Evolutionary conservation across 2,888 invertebrate species (phyloP).

Genomic region (Stenodema calcarata): DNA sequence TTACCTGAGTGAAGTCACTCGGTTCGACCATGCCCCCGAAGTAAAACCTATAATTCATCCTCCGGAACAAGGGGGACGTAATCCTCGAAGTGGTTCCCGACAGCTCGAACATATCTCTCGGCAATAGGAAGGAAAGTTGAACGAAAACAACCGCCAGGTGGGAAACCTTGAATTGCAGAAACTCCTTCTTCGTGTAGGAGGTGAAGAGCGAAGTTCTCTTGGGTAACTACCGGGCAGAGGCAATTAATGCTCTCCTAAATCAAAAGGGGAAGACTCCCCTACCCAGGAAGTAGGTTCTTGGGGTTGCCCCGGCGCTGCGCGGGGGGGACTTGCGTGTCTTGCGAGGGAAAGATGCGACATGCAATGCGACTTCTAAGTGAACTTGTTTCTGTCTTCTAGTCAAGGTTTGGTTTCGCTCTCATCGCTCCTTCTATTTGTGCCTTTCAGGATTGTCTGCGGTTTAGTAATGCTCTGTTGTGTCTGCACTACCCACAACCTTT

Average conservation of each 20-base stretch:
- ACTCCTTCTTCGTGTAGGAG: background rate
- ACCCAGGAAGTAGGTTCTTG: background rate
- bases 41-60: background rate
- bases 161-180: background rate
- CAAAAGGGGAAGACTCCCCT: slow-evolving; percentile 2
- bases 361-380: background rate
- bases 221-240: slow-evolving; percentile 32
- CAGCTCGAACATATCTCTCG: background rate
- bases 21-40: background rate
- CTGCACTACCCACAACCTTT: too few species aligned
- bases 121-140: background rate
- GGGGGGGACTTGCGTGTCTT: background rate
- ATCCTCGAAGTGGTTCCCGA: slow-evolving; percentile 7
- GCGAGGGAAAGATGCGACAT: background rate
- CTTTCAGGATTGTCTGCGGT: too few species aligned
- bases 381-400: background rate
- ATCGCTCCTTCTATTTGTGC: too few species aligned
- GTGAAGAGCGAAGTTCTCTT: slow-evolving; percentile 18
- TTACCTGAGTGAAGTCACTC: background rate
- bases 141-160: slow-evolving; percentile 20
- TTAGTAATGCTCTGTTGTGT: too few species aligned
- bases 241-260: slow-evolving; percentile 39
- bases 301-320: background rate
- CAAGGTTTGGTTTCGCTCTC: too few species aligned
- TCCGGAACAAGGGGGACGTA: background rate